phyloP scores from a whole-genome alignment of 2,113 vertebrate genomes.

The Eptatretus burgeri region DNA sequence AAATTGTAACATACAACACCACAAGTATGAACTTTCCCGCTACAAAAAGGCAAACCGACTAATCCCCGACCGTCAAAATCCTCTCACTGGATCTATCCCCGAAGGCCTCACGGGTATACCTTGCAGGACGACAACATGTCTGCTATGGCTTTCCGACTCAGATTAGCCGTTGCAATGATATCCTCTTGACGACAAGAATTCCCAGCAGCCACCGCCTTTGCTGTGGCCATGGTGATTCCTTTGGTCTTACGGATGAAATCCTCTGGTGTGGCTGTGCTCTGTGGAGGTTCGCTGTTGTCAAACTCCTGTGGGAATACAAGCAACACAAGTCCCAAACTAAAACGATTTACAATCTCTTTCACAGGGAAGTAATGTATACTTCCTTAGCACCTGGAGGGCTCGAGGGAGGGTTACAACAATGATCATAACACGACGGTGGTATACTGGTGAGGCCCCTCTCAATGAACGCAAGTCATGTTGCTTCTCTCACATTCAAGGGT shows the following conservation, averaged over 20 bases:
- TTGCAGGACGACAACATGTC: constrained; percentile 76
- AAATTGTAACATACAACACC: background rate
- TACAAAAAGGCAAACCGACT: no score
- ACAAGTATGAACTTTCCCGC: background rate
- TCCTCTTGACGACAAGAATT: constrained; percentile 88
- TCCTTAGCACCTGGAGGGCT: no score
- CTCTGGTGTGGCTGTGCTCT: constrained; percentile 56
- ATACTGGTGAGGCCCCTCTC: no score
- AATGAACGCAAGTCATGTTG: no score
- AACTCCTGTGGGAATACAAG: constrained; percentile 32
- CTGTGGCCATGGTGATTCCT: constrained; percentile 83
- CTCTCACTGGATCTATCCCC: background rate
- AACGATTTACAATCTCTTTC: no score
- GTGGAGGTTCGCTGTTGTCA: constrained; percentile 53
- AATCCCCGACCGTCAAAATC: no score
- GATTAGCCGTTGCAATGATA: constrained; percentile 76
- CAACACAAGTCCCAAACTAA: no score
- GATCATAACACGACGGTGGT: no score
- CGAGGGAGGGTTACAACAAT: no score
- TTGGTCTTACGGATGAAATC: constrained; percentile 95
- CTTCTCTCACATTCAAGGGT: no score
- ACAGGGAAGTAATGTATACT: no score
- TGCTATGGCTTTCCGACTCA: constrained; percentile 74
- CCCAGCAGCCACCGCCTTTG: constrained; percentile 88
- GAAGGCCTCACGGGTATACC: constrained; percentile 16